Evolutionary conservation across 2,888 invertebrate genomes (phyloP).

Genomic region (Diarsia dahlii): DNA sequence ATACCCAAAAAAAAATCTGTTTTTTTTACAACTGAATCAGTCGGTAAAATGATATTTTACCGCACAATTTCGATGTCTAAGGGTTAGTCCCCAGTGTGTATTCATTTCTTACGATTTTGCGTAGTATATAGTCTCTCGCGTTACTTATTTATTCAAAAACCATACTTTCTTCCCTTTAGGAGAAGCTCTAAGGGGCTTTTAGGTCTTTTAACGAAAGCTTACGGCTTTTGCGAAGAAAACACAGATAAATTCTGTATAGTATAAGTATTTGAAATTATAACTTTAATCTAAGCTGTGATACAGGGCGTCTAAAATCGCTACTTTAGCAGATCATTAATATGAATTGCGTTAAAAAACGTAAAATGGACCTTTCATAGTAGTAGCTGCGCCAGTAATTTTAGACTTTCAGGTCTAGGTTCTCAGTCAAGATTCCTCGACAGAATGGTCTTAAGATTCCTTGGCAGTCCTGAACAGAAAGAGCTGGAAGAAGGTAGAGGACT

Average conservation of each 20-base stretch:
- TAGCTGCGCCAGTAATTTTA: no score
- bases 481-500: no score
- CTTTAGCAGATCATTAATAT: no score
- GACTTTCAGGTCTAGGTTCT: background rate
- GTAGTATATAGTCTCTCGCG: background rate
- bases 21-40: background rate
- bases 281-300: background rate
- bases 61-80: background rate
- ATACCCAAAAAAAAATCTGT: background rate
- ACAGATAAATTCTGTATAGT: background rate
- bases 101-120: slow-evolving; percentile 30
- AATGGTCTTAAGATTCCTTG: no score
- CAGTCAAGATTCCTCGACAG: background rate
- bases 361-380: no score
- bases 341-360: no score
- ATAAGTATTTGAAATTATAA: background rate
- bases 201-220: background rate
- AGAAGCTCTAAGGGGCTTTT: slow-evolving; percentile 6
- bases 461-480: no score
- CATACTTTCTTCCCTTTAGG: background rate
- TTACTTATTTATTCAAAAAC: slow-evolving; percentile 24
- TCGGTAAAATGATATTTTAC: background rate
- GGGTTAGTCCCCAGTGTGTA: slow-evolving; percentile 16
- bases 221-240: background rate
- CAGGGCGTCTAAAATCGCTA: background rate